Evolutionary conservation across 2,113 vertebrate species (phyloP).

Genomic region (Brachirus orientalis): DNA sequence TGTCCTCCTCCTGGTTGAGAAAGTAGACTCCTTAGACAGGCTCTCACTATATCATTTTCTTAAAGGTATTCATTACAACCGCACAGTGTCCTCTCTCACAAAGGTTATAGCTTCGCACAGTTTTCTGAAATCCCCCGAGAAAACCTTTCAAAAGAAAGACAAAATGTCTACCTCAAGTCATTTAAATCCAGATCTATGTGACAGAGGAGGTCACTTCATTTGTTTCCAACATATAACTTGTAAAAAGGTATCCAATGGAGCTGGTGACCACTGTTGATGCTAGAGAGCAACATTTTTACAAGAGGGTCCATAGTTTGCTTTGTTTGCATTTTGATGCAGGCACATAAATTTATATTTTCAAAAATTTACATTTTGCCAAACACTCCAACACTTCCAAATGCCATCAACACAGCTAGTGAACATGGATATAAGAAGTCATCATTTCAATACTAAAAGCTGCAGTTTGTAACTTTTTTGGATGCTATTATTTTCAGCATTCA

Average conservation of each 20-base stretch:
- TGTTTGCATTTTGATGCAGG: no score
- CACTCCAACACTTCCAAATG: no score
- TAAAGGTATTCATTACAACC: conserved; percentile 35
- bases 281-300: not conserved
- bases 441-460: no score
- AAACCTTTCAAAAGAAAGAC: conserved; percentile 6
- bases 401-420: no score
- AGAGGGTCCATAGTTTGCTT: not conserved
- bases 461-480: no score
- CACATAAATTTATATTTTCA: no score
- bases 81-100: conserved; percentile 7
- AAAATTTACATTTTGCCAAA: no score
- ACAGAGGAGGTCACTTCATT: not conserved
- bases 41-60: conserved; percentile 5
- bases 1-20: conserved; percentile 91
- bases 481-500: no score
- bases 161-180: conserved; percentile 1
- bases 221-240: not conserved
- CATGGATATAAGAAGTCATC: no score
- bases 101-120: not conserved
- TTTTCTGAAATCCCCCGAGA: conserved; percentile 10
- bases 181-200: not conserved
- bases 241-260: not conserved
- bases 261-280: not conserved
- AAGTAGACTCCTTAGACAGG: conserved; percentile 15